Conservation (phyloP, 2,888 invertebrate genomes). For the Pterobdella sp. region DNA sequence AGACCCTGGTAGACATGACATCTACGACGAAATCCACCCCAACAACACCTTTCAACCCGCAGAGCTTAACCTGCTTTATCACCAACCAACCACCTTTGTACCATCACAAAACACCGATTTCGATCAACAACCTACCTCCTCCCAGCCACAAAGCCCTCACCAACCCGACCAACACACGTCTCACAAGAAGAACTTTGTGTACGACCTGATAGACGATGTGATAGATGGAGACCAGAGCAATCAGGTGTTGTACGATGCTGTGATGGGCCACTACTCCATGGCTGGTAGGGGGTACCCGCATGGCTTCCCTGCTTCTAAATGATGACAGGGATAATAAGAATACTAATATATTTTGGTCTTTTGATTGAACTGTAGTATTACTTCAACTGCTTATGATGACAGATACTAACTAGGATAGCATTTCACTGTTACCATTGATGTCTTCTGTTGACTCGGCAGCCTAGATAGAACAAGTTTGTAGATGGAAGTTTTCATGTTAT, state of each 20-base stretch:
- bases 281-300: conserved; percentile 29
- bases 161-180: neutral
- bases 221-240: neutral
- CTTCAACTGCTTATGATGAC: too few species aligned
- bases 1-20: neutral
- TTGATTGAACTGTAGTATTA: too few species aligned
- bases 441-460: too few species aligned
- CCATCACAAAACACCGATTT: neutral
- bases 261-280: conserved; percentile 19
- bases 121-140: neutral
- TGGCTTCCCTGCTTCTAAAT: conserved; percentile 3
- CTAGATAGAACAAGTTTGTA: too few species aligned
- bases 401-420: too few species aligned
- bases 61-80: neutral
- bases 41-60: neutral
- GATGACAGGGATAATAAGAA: too few species aligned
- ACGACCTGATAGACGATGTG: neutral
- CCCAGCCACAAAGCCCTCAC: neutral
- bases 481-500: too few species aligned
- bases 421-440: too few species aligned
- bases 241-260: conserved; percentile 18
- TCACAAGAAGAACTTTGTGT: neutral
- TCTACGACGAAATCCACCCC: neutral
- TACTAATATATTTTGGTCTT: too few species aligned
- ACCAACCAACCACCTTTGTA: neutral